Evolutionary conservation across 2,888 invertebrate species (phyloP).

Genomic region (Pseudanteris insignis): DNA sequence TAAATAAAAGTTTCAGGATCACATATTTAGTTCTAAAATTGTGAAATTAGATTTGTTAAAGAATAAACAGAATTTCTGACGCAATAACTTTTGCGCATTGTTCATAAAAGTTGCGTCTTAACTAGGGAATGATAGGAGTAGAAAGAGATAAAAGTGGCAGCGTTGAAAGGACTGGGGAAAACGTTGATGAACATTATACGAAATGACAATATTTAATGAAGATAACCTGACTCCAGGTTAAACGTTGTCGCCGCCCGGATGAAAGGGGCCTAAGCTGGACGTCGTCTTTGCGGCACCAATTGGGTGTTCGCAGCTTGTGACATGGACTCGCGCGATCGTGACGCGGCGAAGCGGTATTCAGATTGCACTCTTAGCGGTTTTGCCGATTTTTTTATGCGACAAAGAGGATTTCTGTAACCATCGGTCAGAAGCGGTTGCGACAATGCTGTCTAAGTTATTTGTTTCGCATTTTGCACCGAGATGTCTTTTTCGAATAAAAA

Average conservation of each 20-base stretch:
- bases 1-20: too few species aligned
- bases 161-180: conserved; percentile 49
- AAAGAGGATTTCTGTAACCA: conserved; percentile 60
- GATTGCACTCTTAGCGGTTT: conserved; percentile 67
- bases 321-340: conserved; percentile 61
- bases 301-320: conserved; percentile 54
- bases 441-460: conserved; percentile 42
- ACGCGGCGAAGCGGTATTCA: conserved; percentile 66
- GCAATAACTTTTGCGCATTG: too few species aligned
- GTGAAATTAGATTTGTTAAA: too few species aligned
- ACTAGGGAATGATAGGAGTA: conserved; percentile 57
- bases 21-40: too few species aligned
- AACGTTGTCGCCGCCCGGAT: conserved; percentile 48
- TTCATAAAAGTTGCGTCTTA: conserved; percentile 33
- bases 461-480: conserved; percentile 21
- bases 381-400: conserved; percentile 58
- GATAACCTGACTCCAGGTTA: conserved; percentile 57
- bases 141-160: conserved; percentile 51
- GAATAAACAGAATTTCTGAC: too few species aligned
- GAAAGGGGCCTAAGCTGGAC: conserved; percentile 1
- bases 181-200: conserved; percentile 61
- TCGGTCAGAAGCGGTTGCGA: conserved; percentile 56
- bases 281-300: conserved; percentile 5
- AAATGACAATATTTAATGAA: conserved; percentile 67
- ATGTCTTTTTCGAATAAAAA: conserved; percentile 6